Conservation (phyloP, 2,113 vertebrate species). For the Terrapene triunguis region DNA sequence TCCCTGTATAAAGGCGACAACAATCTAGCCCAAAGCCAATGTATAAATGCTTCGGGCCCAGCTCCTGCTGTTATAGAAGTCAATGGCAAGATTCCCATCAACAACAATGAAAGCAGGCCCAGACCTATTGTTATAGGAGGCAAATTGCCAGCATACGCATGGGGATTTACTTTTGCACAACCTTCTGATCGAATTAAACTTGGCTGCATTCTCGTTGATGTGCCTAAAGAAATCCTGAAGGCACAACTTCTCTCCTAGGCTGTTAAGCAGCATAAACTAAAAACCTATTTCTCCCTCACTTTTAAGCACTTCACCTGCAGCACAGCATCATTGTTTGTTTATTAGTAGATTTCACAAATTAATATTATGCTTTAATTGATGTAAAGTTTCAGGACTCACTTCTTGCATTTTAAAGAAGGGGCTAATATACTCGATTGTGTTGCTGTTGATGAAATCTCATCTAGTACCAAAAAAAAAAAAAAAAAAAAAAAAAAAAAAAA, state of each 20-base stretch:
- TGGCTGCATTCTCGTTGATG: neutral
- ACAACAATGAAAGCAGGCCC: neutral
- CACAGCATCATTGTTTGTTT: neutral
- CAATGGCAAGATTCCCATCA: neutral
- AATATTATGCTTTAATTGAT: too few species aligned
- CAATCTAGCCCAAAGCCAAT: neutral
- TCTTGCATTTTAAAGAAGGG: neutral
- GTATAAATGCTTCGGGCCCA: neutral
- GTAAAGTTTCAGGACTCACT: neutral
- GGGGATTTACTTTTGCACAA: neutral
- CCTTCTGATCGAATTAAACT: neutral
- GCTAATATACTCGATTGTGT: neutral
- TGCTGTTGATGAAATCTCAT: neutral
- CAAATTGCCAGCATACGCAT: neutral
- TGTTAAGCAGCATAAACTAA: conserved; percentile 7
- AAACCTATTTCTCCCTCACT: neutral
- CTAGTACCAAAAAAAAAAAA: neutral
- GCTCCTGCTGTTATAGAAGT: neutral
- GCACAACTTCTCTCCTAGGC: neutral
- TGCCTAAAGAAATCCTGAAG: neutral
- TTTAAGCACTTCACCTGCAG: neutral
- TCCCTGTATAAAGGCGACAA: neutral
- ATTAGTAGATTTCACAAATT: neutral
- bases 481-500: neutral
- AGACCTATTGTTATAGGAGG: neutral